phyloP scores from a whole-genome alignment of 2,113 vertebrate genomes.

The Platycercus adscitus region DNA sequence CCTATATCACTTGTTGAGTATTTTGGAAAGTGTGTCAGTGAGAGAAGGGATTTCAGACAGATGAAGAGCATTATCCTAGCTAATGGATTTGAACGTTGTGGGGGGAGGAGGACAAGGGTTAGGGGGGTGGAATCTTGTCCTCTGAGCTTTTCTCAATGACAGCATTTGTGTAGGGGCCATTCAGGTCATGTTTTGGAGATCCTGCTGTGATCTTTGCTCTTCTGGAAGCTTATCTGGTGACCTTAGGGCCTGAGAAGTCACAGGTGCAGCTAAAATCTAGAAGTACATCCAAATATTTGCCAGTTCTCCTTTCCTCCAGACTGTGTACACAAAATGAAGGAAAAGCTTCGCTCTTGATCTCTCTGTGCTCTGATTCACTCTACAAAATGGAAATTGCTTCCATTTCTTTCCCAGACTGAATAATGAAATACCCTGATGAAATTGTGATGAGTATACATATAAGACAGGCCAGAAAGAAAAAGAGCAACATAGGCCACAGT shows the following conservation, averaged over 20 bases:
- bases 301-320: background rate
- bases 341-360: background rate
- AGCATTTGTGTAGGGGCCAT: background rate
- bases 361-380: background rate
- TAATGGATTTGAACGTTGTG: background rate
- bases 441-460: background rate
- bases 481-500: accelerated
- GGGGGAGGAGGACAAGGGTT: background rate
- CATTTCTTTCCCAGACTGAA: background rate
- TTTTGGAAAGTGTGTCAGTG: background rate
- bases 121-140: background rate
- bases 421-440: background rate
- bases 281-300: background rate
- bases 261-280: accelerated
- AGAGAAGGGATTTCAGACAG: background rate
- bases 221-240: background rate
- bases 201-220: background rate
- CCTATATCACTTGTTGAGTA: background rate
- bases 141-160: background rate
- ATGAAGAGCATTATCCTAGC: background rate
- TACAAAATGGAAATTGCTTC: background rate
- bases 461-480: background rate
- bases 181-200: background rate
- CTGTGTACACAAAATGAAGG: background rate
- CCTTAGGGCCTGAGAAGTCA: background rate